These are phyloP conservation scores for Leuciscus idus DNA, from an alignment of 2,113 vertebrate species.

Conservation along the genomic window DNA sequence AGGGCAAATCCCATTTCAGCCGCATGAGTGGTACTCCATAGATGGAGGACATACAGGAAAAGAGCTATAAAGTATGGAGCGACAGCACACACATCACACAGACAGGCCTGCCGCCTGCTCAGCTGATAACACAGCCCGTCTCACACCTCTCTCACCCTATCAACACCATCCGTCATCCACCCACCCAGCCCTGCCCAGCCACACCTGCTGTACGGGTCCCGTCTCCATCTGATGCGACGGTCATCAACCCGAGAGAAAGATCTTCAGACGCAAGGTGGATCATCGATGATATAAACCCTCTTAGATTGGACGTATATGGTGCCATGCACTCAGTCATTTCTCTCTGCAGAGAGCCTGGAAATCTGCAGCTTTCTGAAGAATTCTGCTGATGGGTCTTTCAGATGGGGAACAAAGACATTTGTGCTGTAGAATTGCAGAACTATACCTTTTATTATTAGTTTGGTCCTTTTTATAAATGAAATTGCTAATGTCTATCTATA, in stretches of 20 bases:
- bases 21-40: slow-evolving; percentile 64
- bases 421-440: not conserved
- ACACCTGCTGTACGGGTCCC: slow-evolving; percentile 55
- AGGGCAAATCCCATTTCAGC: slow-evolving; percentile 23
- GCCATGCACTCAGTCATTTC: not conserved
- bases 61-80: slow-evolving; percentile 79
- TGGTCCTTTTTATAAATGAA: not conserved
- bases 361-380: not conserved
- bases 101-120: slow-evolving; percentile 78
- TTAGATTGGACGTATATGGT: not conserved
- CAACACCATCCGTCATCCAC: slow-evolving; percentile 81
- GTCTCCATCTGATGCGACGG: slow-evolving; percentile 47
- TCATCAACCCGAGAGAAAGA: slow-evolving; percentile 26
- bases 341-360: not conserved
- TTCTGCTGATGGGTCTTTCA: not conserved
- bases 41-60: slow-evolving; percentile 76
- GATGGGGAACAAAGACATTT: not conserved
- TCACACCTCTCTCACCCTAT: slow-evolving; percentile 69
- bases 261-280: not conserved
- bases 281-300: slow-evolving; percentile 9
- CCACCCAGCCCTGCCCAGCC: slow-evolving; percentile 52
- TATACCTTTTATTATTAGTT: not conserved
- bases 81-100: slow-evolving; percentile 81
- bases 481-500: not conserved
- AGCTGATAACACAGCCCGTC: slow-evolving; percentile 77